Evolutionary conservation across 2,888 invertebrate genomes (phyloP).

Genomic region (Pherbina coryleti): DNA sequence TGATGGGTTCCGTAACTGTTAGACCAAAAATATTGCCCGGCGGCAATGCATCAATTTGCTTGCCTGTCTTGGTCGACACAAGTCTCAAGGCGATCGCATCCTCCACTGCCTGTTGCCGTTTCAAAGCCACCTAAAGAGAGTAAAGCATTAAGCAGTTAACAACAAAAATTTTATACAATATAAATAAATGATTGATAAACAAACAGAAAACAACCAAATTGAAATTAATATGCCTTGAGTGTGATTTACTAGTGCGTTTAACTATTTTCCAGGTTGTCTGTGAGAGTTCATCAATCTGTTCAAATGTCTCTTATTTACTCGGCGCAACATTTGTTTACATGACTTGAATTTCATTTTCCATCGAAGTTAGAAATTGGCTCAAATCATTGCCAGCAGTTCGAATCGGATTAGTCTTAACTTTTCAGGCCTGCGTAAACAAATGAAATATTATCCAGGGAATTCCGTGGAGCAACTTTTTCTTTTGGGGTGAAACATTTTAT

Average conservation of each 20-base stretch:
- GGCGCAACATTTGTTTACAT: conserved; percentile 6
- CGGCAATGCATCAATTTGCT: conserved; percentile 80
- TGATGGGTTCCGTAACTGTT: conserved; percentile 82
- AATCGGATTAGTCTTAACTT: conserved; percentile 18
- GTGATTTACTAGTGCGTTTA: conserved; percentile 50
- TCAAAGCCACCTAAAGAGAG: conserved; percentile 85
- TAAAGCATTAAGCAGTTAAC: not conserved
- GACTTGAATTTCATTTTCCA: conserved; percentile 33
- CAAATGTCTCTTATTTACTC: not conserved
- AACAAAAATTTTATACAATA: conserved; percentile 26
- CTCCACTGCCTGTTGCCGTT: conserved; percentile 96
- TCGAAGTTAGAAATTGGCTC: not conserved
- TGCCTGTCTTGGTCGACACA: conserved; percentile 86
- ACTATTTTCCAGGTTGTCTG: conserved; percentile 44
- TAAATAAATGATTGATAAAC: conserved; percentile 41
- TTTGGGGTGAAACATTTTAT: not conserved
- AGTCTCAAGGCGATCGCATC: conserved; percentile 95
- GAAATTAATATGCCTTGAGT: conserved; percentile 63
- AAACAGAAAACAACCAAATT: conserved; percentile 48
- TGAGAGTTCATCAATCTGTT: not conserved
- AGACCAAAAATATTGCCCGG: conserved; percentile 93
- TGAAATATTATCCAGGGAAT: conserved; percentile 30
- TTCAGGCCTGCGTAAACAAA: conserved; percentile 15
- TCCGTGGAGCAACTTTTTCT: not conserved
- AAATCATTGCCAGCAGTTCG: not conserved